Evolutionary conservation across 2,113 vertebrate species (phyloP).

Genomic region (Maccullochella peelii): DNA sequence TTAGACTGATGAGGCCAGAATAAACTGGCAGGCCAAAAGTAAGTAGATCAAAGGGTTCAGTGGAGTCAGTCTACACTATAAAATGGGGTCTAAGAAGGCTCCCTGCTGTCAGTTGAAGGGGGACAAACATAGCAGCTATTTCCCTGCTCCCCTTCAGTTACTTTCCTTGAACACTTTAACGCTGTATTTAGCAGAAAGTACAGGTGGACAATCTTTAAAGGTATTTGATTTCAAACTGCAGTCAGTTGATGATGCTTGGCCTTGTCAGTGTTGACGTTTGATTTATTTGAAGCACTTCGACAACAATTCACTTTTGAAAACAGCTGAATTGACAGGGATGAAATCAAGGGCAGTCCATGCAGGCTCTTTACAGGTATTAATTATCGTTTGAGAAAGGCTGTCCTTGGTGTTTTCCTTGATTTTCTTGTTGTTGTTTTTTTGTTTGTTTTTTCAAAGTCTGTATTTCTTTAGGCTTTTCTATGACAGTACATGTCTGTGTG

Average conservation of each 20-base stretch:
- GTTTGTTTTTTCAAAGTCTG: not conserved
- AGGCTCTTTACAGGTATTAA: constrained; percentile 11
- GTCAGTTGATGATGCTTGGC: constrained; percentile 1
- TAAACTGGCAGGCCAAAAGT: not conserved
- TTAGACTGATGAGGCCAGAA: not conserved
- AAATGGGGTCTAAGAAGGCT: not conserved
- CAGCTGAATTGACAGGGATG: constrained; percentile 16
- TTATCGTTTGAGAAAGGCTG: not conserved
- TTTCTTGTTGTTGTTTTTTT: not conserved
- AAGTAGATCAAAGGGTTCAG: not conserved
- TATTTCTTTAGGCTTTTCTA: constrained; percentile 8
- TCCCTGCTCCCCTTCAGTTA: not conserved
- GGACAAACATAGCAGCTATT: not conserved
- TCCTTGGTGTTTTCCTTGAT: constrained; percentile 10
- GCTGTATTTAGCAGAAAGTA: constrained; percentile 6
- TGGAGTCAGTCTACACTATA: not conserved
- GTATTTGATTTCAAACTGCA: constrained; percentile 8
- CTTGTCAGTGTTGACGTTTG: constrained; percentile 28
- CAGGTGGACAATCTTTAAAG: not conserved
- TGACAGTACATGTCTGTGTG: not conserved
- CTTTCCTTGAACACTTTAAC: not conserved
- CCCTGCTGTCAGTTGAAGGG: not conserved
- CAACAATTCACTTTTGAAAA: constrained; percentile 27
- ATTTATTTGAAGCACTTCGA: constrained; percentile 42
- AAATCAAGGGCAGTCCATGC: constrained; percentile 8